phyloP scores from a whole-genome alignment of 2,797 vertebrate genomes.

The Hybognathus amarus region DNA sequence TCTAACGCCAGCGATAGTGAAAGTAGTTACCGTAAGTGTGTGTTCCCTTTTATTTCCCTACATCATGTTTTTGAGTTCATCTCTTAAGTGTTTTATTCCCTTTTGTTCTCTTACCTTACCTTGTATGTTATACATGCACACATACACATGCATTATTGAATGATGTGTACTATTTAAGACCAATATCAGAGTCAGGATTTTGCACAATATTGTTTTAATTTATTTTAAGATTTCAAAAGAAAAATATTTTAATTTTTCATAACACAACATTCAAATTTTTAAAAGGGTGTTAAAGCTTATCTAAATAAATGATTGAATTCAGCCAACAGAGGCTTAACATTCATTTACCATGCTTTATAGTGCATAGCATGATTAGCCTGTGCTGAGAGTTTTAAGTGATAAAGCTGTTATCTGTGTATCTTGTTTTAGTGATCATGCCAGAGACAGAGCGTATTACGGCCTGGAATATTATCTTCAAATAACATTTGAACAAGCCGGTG shows the following conservation, averaged over 20 bases:
- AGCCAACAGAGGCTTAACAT: background rate
- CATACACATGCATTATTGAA: background rate
- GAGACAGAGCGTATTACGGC: constrained; percentile 18
- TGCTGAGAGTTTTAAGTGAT: background rate
- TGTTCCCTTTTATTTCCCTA: constrained; percentile 66
- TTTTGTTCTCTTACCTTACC: background rate
- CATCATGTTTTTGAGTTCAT: constrained; percentile 11
- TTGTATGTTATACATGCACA: background rate
- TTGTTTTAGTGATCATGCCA: constrained; percentile 1
- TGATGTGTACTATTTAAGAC: background rate
- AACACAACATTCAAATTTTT: background rate
- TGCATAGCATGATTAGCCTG: constrained; percentile 3
- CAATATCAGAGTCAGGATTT: background rate
- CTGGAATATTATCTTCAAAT: constrained; percentile 29
- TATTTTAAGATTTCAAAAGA: background rate
- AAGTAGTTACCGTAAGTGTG: constrained; percentile 96
- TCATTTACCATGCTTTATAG: background rate
- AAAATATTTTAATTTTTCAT: background rate
- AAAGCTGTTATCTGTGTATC: constrained; percentile 39
- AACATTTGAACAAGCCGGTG: background rate
- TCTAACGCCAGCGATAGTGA: constrained; percentile 98
- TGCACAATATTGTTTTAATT: background rate
- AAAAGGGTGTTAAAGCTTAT: background rate
- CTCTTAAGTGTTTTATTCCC: background rate
- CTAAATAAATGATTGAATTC: background rate